These are phyloP conservation scores for Tanaodytes sp. DNA, from an alignment of 2,888 invertebrate genomes.

Conservation along the genomic window DNA sequence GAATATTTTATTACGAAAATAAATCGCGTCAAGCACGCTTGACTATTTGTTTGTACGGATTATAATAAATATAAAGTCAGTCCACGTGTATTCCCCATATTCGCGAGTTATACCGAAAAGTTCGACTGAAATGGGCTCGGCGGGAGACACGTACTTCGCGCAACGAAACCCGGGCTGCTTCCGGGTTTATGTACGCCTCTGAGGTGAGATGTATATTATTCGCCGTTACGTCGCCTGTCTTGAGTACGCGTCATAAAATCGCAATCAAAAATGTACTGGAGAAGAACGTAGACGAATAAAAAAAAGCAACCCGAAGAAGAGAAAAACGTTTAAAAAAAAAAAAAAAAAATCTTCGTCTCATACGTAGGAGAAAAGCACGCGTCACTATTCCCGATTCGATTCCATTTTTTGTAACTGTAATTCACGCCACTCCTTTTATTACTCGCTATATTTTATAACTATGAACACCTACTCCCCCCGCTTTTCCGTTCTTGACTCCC, in stretches of 20 bases:
- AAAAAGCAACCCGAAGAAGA: too few relatives aligned
- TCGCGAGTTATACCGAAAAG: slow-evolving; percentile 43
- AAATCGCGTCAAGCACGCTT: slow-evolving; percentile 40
- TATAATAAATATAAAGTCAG: slow-evolving; percentile 49
- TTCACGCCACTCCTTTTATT: slow-evolving; percentile 35
- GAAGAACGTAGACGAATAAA: too few relatives aligned
- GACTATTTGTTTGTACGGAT: slow-evolving; percentile 44
- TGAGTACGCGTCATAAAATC: slow-evolving; percentile 46
- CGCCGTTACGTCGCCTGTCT: slow-evolving; percentile 47
- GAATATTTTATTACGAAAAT: slow-evolving; percentile 41
- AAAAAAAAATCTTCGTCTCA: too few relatives aligned
- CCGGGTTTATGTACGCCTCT: slow-evolving; percentile 42
- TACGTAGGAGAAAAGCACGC: slow-evolving; percentile 25
- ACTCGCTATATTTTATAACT: slow-evolving; percentile 35
- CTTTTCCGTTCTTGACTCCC: too few relatives aligned
- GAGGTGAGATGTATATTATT: slow-evolving; percentile 50
- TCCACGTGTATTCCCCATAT: slow-evolving; percentile 37
- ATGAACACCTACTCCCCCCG: too few relatives aligned
- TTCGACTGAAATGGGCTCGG: slow-evolving; percentile 40
- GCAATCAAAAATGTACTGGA: slow-evolving; percentile 49
- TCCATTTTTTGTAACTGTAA: slow-evolving; percentile 37
- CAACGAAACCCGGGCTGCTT: slow-evolving; percentile 39
- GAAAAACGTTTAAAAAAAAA: neutral
- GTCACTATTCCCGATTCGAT: slow-evolving; percentile 29
- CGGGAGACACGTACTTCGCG: slow-evolving; percentile 50